These are phyloP conservation scores for Plectus sambesii DNA, from an alignment of 1,140 invertebrate genomes.

Conservation along the genomic window DNA sequence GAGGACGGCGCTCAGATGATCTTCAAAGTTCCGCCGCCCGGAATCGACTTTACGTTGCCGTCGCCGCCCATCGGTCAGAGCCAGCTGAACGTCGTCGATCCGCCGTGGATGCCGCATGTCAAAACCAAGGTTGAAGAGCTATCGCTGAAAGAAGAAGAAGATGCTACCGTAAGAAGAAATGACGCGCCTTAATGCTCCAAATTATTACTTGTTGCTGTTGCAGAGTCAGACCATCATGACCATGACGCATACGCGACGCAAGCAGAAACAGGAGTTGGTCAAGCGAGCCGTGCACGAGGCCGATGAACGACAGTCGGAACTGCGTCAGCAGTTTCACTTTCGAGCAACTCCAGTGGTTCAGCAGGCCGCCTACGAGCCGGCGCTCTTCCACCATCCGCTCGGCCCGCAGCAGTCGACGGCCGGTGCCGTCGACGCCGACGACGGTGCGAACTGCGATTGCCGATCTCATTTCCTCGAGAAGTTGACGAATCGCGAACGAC, in stretches of 20 bases:
- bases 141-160: conserved; percentile 92
- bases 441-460: conserved; percentile 50
- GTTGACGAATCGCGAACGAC: conserved; percentile 74
- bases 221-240: conserved; percentile 84
- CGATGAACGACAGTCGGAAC: conserved; percentile 81
- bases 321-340: conserved; percentile 86
- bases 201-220: conserved; percentile 27
- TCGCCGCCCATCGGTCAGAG: conserved; percentile 95
- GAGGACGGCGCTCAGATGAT: conserved; percentile 85
- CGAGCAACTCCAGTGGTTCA: conserved; percentile 82
- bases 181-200: conserved; percentile 4
- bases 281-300: conserved; percentile 83
- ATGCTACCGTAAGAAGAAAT: conserved; percentile 57
- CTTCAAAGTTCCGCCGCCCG: conserved; percentile 87
- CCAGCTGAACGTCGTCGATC: conserved; percentile 76
- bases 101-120: conserved; percentile 93
- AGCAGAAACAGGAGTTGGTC: conserved; percentile 95
- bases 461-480: conserved; percentile 72
- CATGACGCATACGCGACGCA: conserved; percentile 92
- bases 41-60: conserved; percentile 94
- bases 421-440: conserved; percentile 56
- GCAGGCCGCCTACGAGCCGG: conserved; percentile 88
- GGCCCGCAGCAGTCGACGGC: conserved; percentile 11
- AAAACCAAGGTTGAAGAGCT: conserved; percentile 98
- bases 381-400: conserved; percentile 58